A percentile compares a stretch with the other conserved stretches of the same genome.
Conservation (phyloP, 2,797 vertebrate genomes). For the Aselliscus stoliczkanus region DNA sequence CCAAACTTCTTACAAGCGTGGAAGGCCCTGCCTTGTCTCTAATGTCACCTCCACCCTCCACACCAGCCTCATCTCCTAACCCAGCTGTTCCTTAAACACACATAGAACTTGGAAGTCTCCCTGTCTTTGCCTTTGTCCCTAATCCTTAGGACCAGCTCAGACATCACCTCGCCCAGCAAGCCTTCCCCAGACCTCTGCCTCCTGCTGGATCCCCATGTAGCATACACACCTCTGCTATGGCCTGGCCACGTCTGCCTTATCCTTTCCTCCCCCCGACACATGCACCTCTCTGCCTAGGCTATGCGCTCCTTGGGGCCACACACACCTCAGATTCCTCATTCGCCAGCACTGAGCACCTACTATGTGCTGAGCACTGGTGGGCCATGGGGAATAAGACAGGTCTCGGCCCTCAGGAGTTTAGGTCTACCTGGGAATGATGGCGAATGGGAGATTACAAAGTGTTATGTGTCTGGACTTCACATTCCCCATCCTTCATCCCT, state of each 20-base stretch:
- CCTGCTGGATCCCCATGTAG: neutral
- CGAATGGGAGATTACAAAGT: neutral
- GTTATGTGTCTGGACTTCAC: no score
- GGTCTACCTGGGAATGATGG: neutral
- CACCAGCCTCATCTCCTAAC: neutral
- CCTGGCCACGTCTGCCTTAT: neutral
- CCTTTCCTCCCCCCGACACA: accelerated
- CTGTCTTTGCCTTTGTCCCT: neutral
- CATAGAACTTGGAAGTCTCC: neutral
- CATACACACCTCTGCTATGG: neutral
- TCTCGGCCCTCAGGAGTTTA: neutral
- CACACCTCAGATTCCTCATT: neutral
- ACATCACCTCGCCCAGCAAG: neutral
- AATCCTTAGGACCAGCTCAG: neutral
- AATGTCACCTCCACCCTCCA: neutral
- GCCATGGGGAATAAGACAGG: neutral
- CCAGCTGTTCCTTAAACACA: neutral
- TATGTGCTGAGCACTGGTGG: neutral
- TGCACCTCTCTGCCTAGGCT: neutral
- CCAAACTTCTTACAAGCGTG: neutral
- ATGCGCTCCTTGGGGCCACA: neutral
- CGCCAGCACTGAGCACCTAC: neutral
- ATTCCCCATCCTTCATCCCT: neutral
- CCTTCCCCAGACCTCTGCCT: neutral
- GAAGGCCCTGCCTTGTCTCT: neutral